Percentiles rank a stretch among this genome's conserved stretches.
These are phyloP conservation scores for Pipistrellus kuhlii DNA, from an alignment of 2,797 vertebrate species.

Conservation along the genomic window DNA sequence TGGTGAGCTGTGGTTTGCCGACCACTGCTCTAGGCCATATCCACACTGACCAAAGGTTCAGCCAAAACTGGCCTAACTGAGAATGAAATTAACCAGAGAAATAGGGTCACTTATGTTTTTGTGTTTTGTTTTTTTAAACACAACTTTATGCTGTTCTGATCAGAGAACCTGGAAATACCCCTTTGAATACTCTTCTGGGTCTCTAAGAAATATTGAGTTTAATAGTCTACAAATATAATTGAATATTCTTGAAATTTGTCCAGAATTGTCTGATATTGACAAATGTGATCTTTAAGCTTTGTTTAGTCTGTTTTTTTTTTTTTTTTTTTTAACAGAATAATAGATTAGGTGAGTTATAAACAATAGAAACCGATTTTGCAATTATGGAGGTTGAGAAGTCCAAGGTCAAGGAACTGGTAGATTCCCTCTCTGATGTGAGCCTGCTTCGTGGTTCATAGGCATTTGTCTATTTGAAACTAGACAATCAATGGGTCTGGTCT, in stretches of 20 bases:
- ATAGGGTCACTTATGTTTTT: background rate
- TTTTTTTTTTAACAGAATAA: background rate
- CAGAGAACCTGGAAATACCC: background rate
- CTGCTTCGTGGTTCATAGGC: background rate
- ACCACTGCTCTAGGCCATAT: background rate
- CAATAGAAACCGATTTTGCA: background rate
- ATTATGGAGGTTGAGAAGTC: background rate
- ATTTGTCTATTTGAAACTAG: background rate
- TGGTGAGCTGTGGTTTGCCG: too few species aligned
- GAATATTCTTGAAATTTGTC: conserved; percentile 1
- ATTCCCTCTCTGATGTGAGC: background rate
- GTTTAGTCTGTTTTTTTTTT: background rate
- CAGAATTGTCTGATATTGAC: conserved; percentile 9
- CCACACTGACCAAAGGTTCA: conserved; percentile 8
- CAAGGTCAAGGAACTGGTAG: background rate
- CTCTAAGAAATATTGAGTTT: conserved; percentile 1
- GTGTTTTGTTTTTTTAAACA: background rate
- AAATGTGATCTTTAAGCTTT: background rate
- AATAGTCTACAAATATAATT: conserved; percentile 32
- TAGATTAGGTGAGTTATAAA: background rate
- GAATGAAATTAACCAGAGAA: background rate
- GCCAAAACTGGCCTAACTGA: background rate
- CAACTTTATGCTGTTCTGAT: conserved; percentile 37
- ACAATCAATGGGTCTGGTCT: too few species aligned
- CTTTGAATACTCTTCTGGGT: background rate